Evolutionary conservation across 2,113 vertebrate species (phyloP).

Genomic region (Arenaria interpres): DNA sequence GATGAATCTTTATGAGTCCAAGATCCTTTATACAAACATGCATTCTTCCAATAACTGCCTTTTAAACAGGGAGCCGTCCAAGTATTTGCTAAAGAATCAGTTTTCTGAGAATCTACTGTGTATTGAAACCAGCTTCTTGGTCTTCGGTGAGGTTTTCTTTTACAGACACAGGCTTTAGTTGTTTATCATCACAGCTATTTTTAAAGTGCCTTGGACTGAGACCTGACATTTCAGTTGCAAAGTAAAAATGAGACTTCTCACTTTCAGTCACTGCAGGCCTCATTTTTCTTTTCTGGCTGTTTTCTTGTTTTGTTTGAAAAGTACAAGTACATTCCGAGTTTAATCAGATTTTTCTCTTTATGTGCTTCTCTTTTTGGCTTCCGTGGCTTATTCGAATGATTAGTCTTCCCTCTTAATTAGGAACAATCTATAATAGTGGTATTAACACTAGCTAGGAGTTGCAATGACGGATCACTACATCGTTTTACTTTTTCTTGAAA

Average conservation of each 20-base stretch:
- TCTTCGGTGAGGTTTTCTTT: neutral
- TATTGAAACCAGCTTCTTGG: neutral
- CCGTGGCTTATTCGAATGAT: neutral
- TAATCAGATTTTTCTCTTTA: neutral
- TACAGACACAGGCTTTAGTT: neutral
- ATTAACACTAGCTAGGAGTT: neutral
- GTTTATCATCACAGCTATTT: neutral
- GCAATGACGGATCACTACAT: neutral
- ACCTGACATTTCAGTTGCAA: neutral
- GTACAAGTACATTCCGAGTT: neutral
- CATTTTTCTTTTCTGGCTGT: neutral
- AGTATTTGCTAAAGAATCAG: neutral
- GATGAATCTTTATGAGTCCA: neutral
- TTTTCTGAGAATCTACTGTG: neutral
- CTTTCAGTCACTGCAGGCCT: neutral
- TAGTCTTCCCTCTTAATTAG: neutral
- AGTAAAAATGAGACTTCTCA: neutral
- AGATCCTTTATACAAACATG: neutral
- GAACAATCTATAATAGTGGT: neutral
- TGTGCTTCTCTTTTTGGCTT: neutral
- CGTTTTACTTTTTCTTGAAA: neutral
- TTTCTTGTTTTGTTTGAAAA: neutral
- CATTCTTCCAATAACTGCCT: neutral
- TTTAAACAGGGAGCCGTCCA: neutral
- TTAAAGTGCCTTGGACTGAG: neutral